A percentile compares a stretch with the other conserved stretches of the same genome.
These are phyloP conservation scores for Sebastes hopkinsi DNA, from an alignment of 2,797 vertebrate species.

Conservation along the genomic window DNA sequence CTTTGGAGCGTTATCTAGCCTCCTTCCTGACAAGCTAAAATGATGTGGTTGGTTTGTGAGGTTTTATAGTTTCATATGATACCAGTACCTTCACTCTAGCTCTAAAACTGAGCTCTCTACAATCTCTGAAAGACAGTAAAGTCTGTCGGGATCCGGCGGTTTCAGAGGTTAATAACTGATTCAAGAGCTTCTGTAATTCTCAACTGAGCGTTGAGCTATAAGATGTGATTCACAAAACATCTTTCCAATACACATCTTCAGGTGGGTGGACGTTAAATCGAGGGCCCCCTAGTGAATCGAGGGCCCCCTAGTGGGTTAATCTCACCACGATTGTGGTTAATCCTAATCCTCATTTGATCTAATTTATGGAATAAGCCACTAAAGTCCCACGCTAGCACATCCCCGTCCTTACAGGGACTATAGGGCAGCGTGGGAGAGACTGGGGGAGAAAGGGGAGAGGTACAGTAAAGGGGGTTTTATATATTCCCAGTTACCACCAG, in stretches of 20 bases:
- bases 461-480: neutral
- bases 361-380: constrained; percentile 58
- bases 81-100: too few relatives aligned
- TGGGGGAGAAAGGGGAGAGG: neutral
- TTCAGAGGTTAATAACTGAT: too few relatives aligned
- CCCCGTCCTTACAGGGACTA: constrained; percentile 9
- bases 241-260: neutral
- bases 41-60: too few relatives aligned
- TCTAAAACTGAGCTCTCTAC: too few relatives aligned
- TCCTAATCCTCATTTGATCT: constrained; percentile 71
- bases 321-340: constrained; percentile 47
- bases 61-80: too few relatives aligned
- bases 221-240: neutral
- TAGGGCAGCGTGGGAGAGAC: neutral
- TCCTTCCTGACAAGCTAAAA: fast-evolving
- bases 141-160: too few relatives aligned
- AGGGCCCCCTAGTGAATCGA: neutral
- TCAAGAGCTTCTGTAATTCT: neutral
- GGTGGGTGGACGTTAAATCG: neutral
- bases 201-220: neutral
- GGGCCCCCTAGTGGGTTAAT: constrained; percentile 14
- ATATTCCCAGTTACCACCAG: neutral
- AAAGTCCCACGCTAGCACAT: constrained; percentile 52
- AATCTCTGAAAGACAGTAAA: fast-evolving
- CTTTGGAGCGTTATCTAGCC: fast-evolving